Conservation (phyloP, 2,797 vertebrate genomes). For the Clarias laeviceps region DNA sequence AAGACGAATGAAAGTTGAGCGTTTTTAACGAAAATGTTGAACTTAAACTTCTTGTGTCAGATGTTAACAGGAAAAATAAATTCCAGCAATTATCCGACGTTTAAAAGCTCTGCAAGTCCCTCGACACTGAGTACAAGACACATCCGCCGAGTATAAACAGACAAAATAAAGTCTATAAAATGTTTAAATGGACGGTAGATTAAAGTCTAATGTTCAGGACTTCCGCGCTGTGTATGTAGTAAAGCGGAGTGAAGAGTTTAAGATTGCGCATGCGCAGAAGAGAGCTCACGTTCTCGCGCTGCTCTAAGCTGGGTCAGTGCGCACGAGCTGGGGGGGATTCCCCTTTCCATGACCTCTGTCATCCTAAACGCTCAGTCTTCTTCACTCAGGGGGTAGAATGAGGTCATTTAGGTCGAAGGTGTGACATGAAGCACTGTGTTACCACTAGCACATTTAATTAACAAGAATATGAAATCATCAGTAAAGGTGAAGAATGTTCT, state of each 20-base stretch:
- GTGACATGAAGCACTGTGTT: not conserved
- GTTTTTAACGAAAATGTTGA: not conserved
- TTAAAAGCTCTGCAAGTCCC: not conserved
- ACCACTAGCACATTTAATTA: not conserved
- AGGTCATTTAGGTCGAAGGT: conserved; percentile 15
- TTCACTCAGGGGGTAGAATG: not conserved
- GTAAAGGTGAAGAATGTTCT: not conserved
- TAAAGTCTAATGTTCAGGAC: not conserved
- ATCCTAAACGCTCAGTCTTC: conserved; percentile 12
- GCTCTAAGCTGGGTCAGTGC: conserved; percentile 9
- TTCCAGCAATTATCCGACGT: not conserved
- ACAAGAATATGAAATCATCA: not conserved
- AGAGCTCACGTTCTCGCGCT: not conserved
- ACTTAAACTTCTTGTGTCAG: not conserved
- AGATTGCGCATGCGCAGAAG: not conserved
- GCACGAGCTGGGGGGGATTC: conserved; percentile 47
- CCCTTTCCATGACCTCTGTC: conserved; percentile 51
- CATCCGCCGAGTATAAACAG: too few species aligned
- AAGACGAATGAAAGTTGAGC: not conserved
- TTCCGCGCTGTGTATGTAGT: not conserved
- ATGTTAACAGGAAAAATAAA: not conserved
- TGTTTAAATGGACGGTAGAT: not conserved
- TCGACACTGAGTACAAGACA: not conserved
- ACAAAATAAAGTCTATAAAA: not conserved
- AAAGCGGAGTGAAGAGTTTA: not conserved